These are phyloP conservation scores for Platygyra sinensis DNA, from an alignment of 64 coral and sea anemone species.

Conservation along the genomic window DNA sequence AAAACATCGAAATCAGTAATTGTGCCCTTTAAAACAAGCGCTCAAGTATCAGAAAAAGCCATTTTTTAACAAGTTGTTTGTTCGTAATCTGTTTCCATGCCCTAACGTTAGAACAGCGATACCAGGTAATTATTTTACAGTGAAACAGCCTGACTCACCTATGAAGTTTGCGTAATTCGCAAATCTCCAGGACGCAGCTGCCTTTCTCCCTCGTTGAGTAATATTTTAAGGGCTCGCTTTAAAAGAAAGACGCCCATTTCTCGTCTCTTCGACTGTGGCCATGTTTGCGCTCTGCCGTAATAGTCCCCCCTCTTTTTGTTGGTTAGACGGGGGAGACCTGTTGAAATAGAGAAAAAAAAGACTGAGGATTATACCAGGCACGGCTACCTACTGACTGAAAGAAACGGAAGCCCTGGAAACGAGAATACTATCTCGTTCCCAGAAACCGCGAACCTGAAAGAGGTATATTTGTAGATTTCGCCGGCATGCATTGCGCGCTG, in stretches of 20 bases:
- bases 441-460: too few species aligned
- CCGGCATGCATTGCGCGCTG: too few species aligned
- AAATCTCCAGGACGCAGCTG: slow-evolving; percentile 76
- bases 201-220: slow-evolving; percentile 87
- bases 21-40: too few species aligned
- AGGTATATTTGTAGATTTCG: too few species aligned
- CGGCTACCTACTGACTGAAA: background rate
- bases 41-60: too few species aligned
- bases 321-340: slow-evolving; percentile 80
- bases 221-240: slow-evolving; percentile 73
- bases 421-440: background rate
- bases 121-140: background rate
- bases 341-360: background rate
- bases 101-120: too few species aligned
- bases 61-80: too few species aligned
- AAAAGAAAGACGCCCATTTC: slow-evolving; percentile 84
- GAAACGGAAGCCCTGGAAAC: too few species aligned
- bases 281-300: slow-evolving; percentile 58
- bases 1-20: background rate
- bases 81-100: too few species aligned
- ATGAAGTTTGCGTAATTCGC: background rate
- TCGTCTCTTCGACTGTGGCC: slow-evolving; percentile 66
- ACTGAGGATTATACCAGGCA: background rate
- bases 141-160: background rate
- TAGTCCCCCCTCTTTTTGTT: slow-evolving; percentile 86